A percentile compares a stretch with the other conserved stretches of the same genome.
Evolutionary conservation across 1,140 invertebrate species (phyloP).

Genomic region (Drosophila kurseongensis): DNA sequence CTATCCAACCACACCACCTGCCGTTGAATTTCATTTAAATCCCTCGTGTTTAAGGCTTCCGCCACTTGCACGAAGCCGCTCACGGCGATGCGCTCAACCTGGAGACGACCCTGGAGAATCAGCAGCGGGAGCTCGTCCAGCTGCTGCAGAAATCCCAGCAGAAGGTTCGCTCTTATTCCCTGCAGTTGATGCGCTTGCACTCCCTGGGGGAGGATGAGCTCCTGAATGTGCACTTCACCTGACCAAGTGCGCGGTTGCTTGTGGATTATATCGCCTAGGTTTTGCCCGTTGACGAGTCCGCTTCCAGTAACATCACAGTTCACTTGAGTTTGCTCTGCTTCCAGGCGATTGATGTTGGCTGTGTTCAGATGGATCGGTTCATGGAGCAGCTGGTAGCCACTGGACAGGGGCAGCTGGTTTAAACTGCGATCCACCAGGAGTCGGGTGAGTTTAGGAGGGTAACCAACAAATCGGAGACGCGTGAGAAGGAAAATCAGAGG

Average conservation of each 20-base stretch:
- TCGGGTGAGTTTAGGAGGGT: conserved; percentile 11
- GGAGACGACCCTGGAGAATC: conserved; percentile 70
- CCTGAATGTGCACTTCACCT: conserved; percentile 59
- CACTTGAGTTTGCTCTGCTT: conserved; percentile 45
- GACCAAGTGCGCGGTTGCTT: conserved; percentile 13
- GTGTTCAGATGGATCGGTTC: conserved; percentile 53
- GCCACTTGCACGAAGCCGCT: conserved; percentile 54
- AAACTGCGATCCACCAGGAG: conserved; percentile 39
- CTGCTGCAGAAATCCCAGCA: conserved; percentile 62
- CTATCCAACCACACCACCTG: conserved; percentile 73
- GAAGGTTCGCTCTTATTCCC: conserved; percentile 39
- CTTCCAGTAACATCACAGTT: conserved; percentile 43
- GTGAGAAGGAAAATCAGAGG: conserved; percentile 28
- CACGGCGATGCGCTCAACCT: conserved; percentile 62
- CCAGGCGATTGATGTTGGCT: conserved; percentile 43
- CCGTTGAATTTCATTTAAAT: conserved; percentile 57
- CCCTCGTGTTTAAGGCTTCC: conserved; percentile 38
- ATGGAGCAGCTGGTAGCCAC: conserved; percentile 55
- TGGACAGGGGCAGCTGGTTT: conserved; percentile 50
- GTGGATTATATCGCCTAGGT: conserved; percentile 12
- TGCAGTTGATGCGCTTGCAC: conserved; percentile 54
- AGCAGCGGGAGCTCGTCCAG: conserved; percentile 72
- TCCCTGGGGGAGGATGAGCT: conserved; percentile 60
- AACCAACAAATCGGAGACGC: conserved; percentile 35
- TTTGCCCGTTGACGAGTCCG: conserved; percentile 46